These are phyloP conservation scores for Dufourea novaeangliae DNA, from an alignment of 1,140 invertebrate species.

Conservation along the genomic window DNA sequence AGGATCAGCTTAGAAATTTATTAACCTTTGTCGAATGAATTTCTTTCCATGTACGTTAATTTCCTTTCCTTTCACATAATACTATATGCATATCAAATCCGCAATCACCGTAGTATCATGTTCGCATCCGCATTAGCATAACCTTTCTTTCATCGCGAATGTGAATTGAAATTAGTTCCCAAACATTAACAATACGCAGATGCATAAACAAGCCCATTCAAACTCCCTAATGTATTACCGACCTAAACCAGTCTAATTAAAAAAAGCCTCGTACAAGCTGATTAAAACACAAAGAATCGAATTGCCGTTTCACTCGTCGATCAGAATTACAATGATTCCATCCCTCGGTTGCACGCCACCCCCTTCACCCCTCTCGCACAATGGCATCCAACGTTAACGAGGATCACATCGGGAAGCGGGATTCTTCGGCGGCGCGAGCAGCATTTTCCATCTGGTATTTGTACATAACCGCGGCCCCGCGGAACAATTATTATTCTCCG, in stretches of 20 bases:
- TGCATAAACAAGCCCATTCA: background rate
- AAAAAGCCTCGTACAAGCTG: background rate
- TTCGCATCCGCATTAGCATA: no score
- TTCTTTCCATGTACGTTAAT: no score
- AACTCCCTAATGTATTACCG: background rate
- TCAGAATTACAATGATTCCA: constrained; percentile 16
- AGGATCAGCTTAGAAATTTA: no score
- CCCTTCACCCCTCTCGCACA: background rate
- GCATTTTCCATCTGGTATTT: constrained; percentile 18
- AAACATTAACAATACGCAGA: no score
- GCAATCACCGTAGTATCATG: no score
- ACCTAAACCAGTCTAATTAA: background rate
- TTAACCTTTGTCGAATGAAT: no score
- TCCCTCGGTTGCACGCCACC: background rate
- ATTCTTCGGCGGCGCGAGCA: background rate
- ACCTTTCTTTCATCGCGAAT: no score
- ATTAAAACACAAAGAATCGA: constrained; percentile 32
- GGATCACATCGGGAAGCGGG: background rate
- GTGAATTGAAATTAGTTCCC: no score
- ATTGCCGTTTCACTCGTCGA: background rate
- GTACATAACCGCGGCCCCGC: constrained; percentile 17
- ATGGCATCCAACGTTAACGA: constrained; percentile 1
- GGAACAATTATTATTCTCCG: constrained; percentile 66
- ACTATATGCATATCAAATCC: no score
- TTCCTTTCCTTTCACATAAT: no score